Evolutionary conservation across 2,797 vertebrate genomes (phyloP), one percentile per base, ranked within the genome.

Genomic region (Phyllotis vaccarum): DNA sequence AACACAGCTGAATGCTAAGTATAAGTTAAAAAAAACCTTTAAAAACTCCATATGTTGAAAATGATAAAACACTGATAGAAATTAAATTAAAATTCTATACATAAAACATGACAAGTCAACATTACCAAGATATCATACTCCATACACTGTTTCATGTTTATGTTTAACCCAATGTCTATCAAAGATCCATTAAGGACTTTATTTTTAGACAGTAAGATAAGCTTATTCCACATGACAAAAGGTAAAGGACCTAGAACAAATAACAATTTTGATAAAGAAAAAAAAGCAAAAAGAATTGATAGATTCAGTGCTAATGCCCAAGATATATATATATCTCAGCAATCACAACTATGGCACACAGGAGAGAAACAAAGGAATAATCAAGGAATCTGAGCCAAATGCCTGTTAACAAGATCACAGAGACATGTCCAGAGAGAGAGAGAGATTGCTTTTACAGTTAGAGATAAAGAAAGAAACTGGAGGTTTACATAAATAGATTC

Each of bases 331-430:
- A 22, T 5, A 40, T n/a, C 24, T 2, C 5, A 56, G 3, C 24
- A 24, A 21, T 56, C 31, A 80, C 37, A 76, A 52, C 4, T n/a
- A 0, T 11, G 21, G 2, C 8, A 2, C 43, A 2, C 3, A 0
- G 34, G 24, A 24, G 40, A 22, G 5, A n/a, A 12, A 58, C 3
- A 40, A 3, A n/a, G 10, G 14, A 40, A 8, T 0, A 34, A 70
- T 31, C 29, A 21, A 13, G 6, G 54, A 10, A 17, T 24, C 9
- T 21, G 56, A 40, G 34, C 5, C 60, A 40, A 40, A 79, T 66
- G 6, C n/a, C 5, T 52, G n/a, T 58, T 54, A 14, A 56, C 2
- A 83, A 64, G 22, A 7, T 17, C 74, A 22, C 2, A 5, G 8
- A 52, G 13, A 37, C 34, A 37, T 0, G 3, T 19, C n/a, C 27